Evolutionary conservation across 2,888 invertebrate genomes (phyloP).

Genomic region (Microplitis manilae): DNA sequence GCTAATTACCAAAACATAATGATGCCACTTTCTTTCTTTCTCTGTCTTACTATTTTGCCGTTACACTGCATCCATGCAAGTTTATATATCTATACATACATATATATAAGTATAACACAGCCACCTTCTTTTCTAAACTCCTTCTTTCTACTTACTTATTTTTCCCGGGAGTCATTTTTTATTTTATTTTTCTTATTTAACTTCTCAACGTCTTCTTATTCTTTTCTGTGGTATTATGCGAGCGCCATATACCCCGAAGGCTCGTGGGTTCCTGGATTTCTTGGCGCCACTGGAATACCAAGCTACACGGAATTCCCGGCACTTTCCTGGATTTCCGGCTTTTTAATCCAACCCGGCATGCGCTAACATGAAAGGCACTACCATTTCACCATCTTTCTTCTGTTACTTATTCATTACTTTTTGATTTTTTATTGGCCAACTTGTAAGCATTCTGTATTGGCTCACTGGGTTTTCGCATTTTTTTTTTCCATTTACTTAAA

Average conservation of each 20-base stretch:
- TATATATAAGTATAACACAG: conserved; percentile 1
- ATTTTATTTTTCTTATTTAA: conserved; percentile 30
- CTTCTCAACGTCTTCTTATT: conserved; percentile 24
- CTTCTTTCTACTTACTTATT: conserved; percentile 31
- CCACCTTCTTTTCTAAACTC: conserved; percentile 38
- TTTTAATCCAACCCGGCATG: conserved; percentile 52
- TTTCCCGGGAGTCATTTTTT: conserved; percentile 28
- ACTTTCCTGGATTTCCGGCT: conserved; percentile 64
- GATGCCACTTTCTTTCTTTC: conserved; percentile 56
- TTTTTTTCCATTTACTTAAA: conserved; percentile 12
- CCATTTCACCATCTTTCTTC: conserved; percentile 20
- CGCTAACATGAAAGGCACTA: conserved; percentile 23
- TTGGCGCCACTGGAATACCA: conserved; percentile 63
- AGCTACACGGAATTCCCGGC: conserved; percentile 58
- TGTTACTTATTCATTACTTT: conserved; percentile 38
- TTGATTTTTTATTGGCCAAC: conserved; percentile 46
- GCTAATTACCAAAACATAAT: conserved; percentile 72
- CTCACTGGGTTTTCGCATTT: not conserved
- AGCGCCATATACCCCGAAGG: conserved; percentile 38
- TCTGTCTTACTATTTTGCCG: conserved; percentile 52
- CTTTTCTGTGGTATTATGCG: conserved; percentile 21
- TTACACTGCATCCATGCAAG: conserved; percentile 45
- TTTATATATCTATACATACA: conserved; percentile 21
- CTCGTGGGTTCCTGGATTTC: conserved; percentile 31
- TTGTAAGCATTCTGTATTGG: conserved; percentile 29